Evolutionary conservation across 2,113 vertebrate genomes (phyloP).

Genomic region (Trogon surrucura): DNA sequence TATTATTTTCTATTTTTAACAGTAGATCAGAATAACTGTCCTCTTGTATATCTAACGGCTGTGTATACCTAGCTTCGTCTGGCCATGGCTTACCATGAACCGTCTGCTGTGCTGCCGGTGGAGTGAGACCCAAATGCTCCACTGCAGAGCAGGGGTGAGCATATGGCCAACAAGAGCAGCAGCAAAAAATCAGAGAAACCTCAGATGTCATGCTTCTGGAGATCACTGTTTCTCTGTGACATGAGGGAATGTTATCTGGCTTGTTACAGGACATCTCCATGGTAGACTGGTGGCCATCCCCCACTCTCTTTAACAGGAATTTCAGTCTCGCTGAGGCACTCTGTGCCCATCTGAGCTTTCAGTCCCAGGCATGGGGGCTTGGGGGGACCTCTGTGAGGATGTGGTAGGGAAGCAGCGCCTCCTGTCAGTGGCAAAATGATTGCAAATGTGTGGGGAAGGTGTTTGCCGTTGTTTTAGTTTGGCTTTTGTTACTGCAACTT

Average conservation of each 20-base stretch:
- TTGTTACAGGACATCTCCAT: background rate
- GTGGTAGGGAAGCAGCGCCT: background rate
- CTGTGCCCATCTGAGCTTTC: background rate
- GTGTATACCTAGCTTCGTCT: background rate
- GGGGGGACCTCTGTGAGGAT: background rate
- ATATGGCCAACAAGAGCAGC: background rate
- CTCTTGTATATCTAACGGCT: background rate
- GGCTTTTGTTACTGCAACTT: background rate
- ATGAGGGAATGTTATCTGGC: background rate
- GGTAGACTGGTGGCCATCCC: rapidly evolving
- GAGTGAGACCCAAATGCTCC: rapidly evolving
- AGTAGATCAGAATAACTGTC: background rate
- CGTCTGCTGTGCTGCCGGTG: background rate
- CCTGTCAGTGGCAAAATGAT: background rate
- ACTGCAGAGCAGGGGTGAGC: background rate
- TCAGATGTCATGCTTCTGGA: background rate
- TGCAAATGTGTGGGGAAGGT: background rate
- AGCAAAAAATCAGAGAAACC: background rate
- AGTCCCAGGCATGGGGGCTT: rapidly evolving
- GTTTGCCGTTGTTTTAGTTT: background rate
- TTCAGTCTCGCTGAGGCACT: background rate
- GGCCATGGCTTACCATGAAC: background rate
- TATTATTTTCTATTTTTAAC: background rate
- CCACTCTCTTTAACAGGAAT: background rate
- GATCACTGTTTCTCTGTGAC: rapidly evolving